A percentile compares a stretch with the other conserved stretches of the same genome.
Evolutionary conservation across 2,113 vertebrate genomes (phyloP).

Genomic region (Oryzias curvinotus): DNA sequence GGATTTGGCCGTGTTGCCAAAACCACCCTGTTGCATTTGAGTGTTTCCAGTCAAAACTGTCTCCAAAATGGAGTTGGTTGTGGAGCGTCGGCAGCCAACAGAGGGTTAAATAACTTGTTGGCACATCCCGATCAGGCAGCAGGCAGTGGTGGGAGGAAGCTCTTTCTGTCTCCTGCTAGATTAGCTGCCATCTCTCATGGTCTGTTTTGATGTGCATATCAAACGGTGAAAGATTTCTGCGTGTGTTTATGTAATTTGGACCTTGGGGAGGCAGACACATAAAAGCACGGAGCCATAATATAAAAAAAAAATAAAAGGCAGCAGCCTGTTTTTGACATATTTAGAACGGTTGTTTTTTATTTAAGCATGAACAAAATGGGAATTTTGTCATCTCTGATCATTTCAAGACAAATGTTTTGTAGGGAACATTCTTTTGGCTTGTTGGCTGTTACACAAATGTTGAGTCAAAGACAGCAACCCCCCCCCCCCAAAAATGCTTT

Average conservation of each 20-base stretch:
- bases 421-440: too few species aligned
- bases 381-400: too few species aligned
- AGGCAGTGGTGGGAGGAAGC: slow-evolving; percentile 55
- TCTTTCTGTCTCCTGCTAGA: slow-evolving; percentile 40
- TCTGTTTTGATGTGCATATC: slow-evolving; percentile 42
- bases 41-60: slow-evolving; percentile 48
- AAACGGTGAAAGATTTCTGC: slow-evolving; percentile 31
- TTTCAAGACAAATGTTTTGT: too few species aligned
- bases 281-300: slow-evolving; percentile 18
- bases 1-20: slow-evolving; percentile 7
- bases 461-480: too few species aligned
- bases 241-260: slow-evolving; percentile 30
- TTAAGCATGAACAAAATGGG: too few species aligned
- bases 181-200: slow-evolving; percentile 51
- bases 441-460: too few species aligned
- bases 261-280: slow-evolving; percentile 31
- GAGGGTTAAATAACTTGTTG: slow-evolving; percentile 58
- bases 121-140: slow-evolving; percentile 43
- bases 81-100: slow-evolving; percentile 15
- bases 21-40: slow-evolving; percentile 36
- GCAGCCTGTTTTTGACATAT: not conserved
- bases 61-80: slow-evolving; percentile 6
- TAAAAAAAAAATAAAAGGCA: slow-evolving; percentile 1
- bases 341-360: too few species aligned
- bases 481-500: too few species aligned